phyloP scores from a whole-genome alignment of 2,888 invertebrate genomes.

The Physocephala rufipes region DNA sequence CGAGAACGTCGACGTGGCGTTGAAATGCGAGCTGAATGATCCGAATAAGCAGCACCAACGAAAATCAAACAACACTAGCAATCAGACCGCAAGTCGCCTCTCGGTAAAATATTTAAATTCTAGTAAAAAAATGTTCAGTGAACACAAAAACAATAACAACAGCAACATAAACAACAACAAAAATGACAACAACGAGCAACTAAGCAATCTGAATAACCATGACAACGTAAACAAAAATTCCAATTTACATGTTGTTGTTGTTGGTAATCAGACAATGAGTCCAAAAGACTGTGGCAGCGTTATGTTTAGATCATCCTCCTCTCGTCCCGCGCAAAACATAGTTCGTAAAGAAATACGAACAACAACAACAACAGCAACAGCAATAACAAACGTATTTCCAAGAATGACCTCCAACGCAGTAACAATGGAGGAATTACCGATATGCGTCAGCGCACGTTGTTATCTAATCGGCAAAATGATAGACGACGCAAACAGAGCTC shows the following conservation, averaged over 20 bases:
- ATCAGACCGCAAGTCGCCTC: slow-evolving; percentile 34
- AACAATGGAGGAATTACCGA: slow-evolving; percentile 19
- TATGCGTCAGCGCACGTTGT: slow-evolving; percentile 27
- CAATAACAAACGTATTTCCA: slow-evolving; percentile 36
- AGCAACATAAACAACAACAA: slow-evolving; percentile 26
- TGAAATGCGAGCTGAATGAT: not conserved
- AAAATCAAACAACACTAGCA: not conserved
- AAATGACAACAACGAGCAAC: not conserved
- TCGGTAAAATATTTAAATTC: slow-evolving; percentile 10
- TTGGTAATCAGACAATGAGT: slow-evolving; percentile 16
- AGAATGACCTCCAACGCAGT: slow-evolving; percentile 28
- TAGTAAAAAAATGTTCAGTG: slow-evolving; percentile 23
- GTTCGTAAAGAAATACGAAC: slow-evolving; percentile 2
- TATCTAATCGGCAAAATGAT: slow-evolving; percentile 46
- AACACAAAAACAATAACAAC: slow-evolving; percentile 15
- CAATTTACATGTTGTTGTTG: not conserved
- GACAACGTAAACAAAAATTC: slow-evolving; percentile 12
- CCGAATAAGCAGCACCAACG: not conserved
- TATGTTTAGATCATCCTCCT: not conserved
- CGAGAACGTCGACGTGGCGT: not conserved
- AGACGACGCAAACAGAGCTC: slow-evolving; percentile 46
- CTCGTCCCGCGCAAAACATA: not conserved
- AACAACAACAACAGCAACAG: slow-evolving; percentile 18
- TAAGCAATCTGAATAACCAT: slow-evolving; percentile 12
- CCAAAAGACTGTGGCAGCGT: not conserved